phyloP scores from a whole-genome alignment of 1,140 invertebrate species.

The Philotrypesis tridentata region DNA sequence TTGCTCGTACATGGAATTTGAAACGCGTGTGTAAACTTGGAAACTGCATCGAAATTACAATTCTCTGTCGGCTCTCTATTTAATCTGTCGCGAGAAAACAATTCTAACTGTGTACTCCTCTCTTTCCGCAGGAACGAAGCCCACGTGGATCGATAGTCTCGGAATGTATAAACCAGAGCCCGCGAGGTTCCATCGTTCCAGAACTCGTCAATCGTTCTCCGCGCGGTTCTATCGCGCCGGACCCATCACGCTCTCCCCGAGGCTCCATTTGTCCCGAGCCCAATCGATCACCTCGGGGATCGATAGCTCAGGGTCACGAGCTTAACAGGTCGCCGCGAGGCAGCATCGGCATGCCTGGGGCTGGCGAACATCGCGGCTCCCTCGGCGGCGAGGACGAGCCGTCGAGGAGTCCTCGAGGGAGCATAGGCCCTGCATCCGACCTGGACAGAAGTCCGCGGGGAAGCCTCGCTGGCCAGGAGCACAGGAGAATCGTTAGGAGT shows the following conservation, averaged over 20 bases:
- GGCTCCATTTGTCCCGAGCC: slow-evolving; percentile 76
- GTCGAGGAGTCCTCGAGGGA: slow-evolving; percentile 76
- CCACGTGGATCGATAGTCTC: slow-evolving; percentile 59
- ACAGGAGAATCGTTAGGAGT: slow-evolving; percentile 72
- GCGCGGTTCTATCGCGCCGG: slow-evolving; percentile 76
- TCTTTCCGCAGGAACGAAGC: slow-evolving; percentile 56
- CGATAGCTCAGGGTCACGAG: slow-evolving; percentile 66
- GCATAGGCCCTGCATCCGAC: slow-evolving; percentile 71
- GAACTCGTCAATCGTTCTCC: slow-evolving; percentile 74
- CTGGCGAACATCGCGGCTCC: slow-evolving; percentile 74
- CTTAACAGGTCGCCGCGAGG: slow-evolving; percentile 76
- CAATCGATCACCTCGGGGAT: slow-evolving; percentile 73
- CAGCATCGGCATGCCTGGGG: slow-evolving; percentile 72
- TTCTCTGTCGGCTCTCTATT: too few relatives aligned
- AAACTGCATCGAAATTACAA: too few relatives aligned
- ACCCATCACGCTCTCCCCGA: slow-evolving; percentile 75
- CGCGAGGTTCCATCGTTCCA: slow-evolving; percentile 76
- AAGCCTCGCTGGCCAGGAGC: slow-evolving; percentile 71
- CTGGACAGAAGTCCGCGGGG: slow-evolving; percentile 73
- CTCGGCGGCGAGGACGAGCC: slow-evolving; percentile 63
- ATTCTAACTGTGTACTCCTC: too few relatives aligned
- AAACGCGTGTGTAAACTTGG: too few relatives aligned
- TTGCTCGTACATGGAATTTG: too few relatives aligned
- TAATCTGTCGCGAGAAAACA: too few relatives aligned
- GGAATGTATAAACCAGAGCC: slow-evolving; percentile 69